phyloP scores from a whole-genome alignment of 2,113 vertebrate species.

The Abramis brama region DNA sequence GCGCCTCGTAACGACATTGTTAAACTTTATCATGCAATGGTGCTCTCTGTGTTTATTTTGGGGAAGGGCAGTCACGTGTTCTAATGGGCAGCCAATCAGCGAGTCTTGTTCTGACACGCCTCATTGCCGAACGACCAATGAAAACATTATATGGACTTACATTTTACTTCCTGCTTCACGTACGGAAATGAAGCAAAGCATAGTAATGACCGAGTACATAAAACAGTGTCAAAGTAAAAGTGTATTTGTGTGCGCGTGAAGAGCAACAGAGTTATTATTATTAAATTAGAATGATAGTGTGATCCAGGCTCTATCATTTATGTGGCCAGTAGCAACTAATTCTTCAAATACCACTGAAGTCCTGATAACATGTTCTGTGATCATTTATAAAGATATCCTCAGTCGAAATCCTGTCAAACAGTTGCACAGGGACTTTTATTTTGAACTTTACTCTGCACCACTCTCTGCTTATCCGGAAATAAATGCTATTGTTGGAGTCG shows the following conservation, averaged over 20 bases:
- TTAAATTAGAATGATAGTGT: too few species aligned
- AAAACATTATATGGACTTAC: too few species aligned
- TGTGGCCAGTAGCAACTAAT: too few species aligned
- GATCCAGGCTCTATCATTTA: too few species aligned
- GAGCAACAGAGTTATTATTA: too few species aligned
- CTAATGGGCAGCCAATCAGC: slow-evolving; percentile 27
- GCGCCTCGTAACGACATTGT: slow-evolving; percentile 65
- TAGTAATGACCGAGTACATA: background rate
- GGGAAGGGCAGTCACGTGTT: background rate
- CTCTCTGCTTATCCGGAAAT: background rate
- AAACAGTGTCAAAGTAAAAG: background rate
- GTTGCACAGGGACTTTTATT: background rate
- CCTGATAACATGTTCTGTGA: too few species aligned
- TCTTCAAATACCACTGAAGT: too few species aligned
- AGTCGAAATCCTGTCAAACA: background rate
- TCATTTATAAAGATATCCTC: too few species aligned
- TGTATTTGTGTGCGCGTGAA: background rate
- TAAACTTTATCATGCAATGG: background rate
- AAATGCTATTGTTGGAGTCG: background rate
- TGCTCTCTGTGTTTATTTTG: background rate
- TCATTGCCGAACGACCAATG: slow-evolving; percentile 13
- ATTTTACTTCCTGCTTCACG: slow-evolving; percentile 38
- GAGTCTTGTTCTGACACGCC: slow-evolving; percentile 15
- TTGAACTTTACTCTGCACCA: background rate
- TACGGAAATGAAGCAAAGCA: background rate